A percentile compares a stretch with the other conserved stretches of the same genome.
Evolutionary conservation across 2,797 vertebrate species (phyloP).

Genomic region (Ctenosaura bakeri): DNA sequence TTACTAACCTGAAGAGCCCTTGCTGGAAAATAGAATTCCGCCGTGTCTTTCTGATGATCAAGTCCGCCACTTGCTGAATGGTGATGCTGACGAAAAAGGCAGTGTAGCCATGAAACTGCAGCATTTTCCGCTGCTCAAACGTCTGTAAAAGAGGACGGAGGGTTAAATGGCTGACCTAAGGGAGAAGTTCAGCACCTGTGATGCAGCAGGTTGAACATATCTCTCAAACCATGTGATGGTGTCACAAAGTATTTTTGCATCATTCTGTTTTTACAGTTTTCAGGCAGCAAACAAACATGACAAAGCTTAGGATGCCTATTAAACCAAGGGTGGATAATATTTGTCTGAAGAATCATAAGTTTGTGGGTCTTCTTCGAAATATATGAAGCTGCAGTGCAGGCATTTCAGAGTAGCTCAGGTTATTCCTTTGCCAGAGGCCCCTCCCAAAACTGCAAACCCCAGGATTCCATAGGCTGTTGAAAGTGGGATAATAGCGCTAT

Average conservation of each 20-base stretch:
- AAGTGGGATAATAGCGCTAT: too few relatives aligned
- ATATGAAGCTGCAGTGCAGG: neutral
- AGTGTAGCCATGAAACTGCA: constrained; percentile 82
- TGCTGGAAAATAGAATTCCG: constrained; percentile 85
- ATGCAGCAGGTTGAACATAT: neutral
- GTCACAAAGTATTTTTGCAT: neutral
- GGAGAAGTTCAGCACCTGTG: neutral
- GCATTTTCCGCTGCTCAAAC: constrained; percentile 74
- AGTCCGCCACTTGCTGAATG: constrained; percentile 83
- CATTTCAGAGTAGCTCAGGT: neutral
- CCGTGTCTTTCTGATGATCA: constrained; percentile 86
- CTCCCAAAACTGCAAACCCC: too few relatives aligned
- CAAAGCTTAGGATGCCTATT: neutral
- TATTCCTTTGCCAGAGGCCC: neutral
- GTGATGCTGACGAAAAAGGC: constrained; percentile 85
- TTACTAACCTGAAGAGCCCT: constrained; percentile 81
- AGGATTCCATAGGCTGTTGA: too few relatives aligned
- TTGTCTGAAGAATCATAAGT: neutral
- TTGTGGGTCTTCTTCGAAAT: neutral
- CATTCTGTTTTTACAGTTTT: neutral
- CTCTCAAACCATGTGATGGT: neutral
- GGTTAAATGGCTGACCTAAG: neutral
- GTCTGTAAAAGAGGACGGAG: constrained; percentile 73
- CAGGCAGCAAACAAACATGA: neutral
- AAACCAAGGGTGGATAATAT: neutral